A percentile compares a stretch with the other conserved stretches of the same genome.
Evolutionary conservation across 2,797 vertebrate species (phyloP).

Genomic region (Avahi laniger): DNA sequence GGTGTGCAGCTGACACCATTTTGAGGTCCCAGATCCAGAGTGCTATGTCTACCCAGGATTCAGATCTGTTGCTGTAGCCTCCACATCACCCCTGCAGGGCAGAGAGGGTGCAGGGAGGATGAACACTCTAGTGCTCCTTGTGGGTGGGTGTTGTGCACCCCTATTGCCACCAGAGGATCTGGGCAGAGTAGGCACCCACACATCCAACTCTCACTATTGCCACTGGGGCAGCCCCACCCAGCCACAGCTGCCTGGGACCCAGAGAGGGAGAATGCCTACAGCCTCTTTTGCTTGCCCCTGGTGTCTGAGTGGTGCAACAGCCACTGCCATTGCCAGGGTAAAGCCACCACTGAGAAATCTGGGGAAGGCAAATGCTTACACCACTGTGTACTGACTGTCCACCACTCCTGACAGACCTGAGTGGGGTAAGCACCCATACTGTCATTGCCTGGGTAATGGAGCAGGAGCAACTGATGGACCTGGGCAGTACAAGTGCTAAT

Average conservation of each 20-base stretch:
- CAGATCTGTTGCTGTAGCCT: neutral
- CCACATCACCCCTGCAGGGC: neutral
- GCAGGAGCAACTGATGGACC: neutral
- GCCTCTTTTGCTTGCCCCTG: neutral
- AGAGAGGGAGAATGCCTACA: neutral
- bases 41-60: neutral
- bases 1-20: neutral
- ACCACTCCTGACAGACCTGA: neutral
- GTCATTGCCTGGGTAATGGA: neutral
- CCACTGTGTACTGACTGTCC: neutral
- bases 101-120: neutral
- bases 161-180: too few species aligned
- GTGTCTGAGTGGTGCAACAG: neutral
- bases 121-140: neutral
- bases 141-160: neutral
- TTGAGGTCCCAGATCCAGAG: neutral
- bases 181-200: neutral
- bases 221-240: too few species aligned
- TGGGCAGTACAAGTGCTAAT: neutral
- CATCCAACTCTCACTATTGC: neutral
- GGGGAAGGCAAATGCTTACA: neutral
- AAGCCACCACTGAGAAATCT: neutral
- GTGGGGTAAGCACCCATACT: neutral
- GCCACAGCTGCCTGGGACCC: neutral
- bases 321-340: neutral